Percentiles rank a stretch among this genome's conserved stretches.
These are phyloP conservation scores for Pachyseris speciosa DNA, from an alignment of 64 coral and sea anemone species.

Conservation along the genomic window DNA sequence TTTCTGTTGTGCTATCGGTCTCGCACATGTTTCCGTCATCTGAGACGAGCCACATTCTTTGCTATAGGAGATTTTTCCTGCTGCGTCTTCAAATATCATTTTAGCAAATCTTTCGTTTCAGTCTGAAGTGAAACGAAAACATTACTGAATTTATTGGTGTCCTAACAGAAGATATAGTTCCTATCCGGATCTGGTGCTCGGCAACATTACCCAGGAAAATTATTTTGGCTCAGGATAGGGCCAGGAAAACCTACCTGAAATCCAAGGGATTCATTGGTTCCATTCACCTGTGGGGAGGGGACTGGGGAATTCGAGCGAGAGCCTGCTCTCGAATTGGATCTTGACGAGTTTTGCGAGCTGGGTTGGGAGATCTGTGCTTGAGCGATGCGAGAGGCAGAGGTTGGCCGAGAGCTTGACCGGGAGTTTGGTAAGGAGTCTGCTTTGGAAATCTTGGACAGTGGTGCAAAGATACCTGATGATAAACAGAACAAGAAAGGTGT, in stretches of 20 bases:
- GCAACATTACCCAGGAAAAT: too few relatives aligned
- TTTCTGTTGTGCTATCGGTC: neutral
- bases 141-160: too few relatives aligned
- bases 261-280: neutral
- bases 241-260: slow-evolving; percentile 13
- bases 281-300: slow-evolving; percentile 19
- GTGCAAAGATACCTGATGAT: slow-evolving; percentile 16
- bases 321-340: slow-evolving; percentile 38
- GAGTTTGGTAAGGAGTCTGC: slow-evolving; percentile 31
- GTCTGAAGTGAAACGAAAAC: too few relatives aligned
- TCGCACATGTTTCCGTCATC: too few relatives aligned
- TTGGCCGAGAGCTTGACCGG: slow-evolving; percentile 31
- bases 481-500: too few relatives aligned
- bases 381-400: slow-evolving; percentile 8
- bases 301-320: slow-evolving; percentile 66
- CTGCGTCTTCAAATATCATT: too few relatives aligned
- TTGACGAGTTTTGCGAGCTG: slow-evolving; percentile 14
- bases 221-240: too few relatives aligned
- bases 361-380: slow-evolving; percentile 17
- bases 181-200: too few relatives aligned
- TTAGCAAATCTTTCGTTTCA: too few relatives aligned
- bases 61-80: too few relatives aligned
- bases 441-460: slow-evolving; percentile 30
- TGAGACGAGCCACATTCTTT: too few relatives aligned
- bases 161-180: too few relatives aligned